Percentiles rank a stretch among this genome's conserved stretches.
phyloP scores from a whole-genome alignment of 2,888 invertebrate species.

The Sarcophaga caerulescens region DNA sequence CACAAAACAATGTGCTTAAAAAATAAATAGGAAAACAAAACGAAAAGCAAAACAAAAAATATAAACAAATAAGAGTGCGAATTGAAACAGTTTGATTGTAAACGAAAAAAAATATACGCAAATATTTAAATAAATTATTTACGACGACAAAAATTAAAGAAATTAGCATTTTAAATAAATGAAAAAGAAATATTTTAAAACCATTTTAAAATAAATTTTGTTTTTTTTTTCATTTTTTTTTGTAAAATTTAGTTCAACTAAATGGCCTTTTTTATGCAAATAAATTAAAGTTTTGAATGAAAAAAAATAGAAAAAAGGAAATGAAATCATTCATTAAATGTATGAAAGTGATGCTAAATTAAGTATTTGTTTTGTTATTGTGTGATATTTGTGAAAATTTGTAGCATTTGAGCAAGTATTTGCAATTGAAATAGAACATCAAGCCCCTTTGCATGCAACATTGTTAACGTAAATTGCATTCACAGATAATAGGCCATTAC shows the following conservation, averaged over 20 bases:
- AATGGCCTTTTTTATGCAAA: not conserved
- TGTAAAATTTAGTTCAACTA: too few relatives aligned
- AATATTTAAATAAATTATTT: conserved; percentile 43
- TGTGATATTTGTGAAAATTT: not conserved
- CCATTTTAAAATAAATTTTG: not conserved
- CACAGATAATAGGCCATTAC: conserved; percentile 35
- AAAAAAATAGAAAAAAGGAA: not conserved
- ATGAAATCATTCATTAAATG: conserved; percentile 47
- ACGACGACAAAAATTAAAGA: not conserved
- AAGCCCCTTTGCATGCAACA: conserved; percentile 29
- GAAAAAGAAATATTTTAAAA: conserved; percentile 21
- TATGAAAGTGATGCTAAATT: conserved; percentile 35
- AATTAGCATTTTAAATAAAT: conserved; percentile 30
- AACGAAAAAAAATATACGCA: conserved; percentile 24
- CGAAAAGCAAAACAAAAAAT: conserved; percentile 17
- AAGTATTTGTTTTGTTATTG: conserved; percentile 7
- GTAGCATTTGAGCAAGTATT: conserved; percentile 6
- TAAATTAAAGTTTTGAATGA: not conserved
- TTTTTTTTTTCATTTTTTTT: too few relatives aligned
- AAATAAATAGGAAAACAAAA: too few relatives aligned
- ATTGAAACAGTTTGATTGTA: too few relatives aligned
- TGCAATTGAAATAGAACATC: not conserved
- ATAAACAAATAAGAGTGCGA: conserved; percentile 52
- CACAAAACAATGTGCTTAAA: conserved; percentile 61
- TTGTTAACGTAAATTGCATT: conserved; percentile 39